Percentiles rank a stretch among this genome's conserved stretches.
phyloP scores from a whole-genome alignment of 2,797 vertebrate genomes.

The Cichlasoma orientale region DNA sequence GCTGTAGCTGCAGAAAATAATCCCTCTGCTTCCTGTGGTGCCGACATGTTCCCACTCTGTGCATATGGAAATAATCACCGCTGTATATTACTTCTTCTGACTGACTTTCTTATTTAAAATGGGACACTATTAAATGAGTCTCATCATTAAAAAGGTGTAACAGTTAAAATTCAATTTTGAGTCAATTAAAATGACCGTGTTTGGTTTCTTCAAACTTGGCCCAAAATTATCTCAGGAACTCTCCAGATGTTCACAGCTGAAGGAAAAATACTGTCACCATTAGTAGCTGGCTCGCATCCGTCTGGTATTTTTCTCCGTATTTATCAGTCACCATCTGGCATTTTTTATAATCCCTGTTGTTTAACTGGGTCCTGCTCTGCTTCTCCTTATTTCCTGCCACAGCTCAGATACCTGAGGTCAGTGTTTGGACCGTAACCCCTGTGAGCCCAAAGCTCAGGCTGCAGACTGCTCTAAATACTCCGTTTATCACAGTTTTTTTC shows the following conservation, averaged over 20 bases:
- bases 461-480: not conserved
- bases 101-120: not conserved
- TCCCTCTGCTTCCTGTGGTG: not conserved
- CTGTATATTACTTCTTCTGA: not conserved
- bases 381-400: not conserved
- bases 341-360: not conserved
- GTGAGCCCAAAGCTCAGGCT: not conserved
- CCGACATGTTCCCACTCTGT: too few species aligned
- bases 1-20: not conserved
- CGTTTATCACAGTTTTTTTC: not conserved
- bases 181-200: rapidly evolving
- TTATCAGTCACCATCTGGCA: too few species aligned
- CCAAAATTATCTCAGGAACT: not conserved
- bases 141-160: not conserved
- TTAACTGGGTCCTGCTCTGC: not conserved
- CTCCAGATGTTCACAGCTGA: not conserved
- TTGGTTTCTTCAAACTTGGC: not conserved
- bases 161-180: not conserved
- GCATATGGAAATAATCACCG: not conserved
- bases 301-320: too few species aligned
- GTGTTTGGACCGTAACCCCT: too few species aligned
- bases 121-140: not conserved
- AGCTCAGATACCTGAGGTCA: not conserved
- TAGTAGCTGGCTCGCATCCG: not conserved
- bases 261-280: not conserved